A percentile compares a stretch with the other conserved stretches of the same genome.
These are phyloP conservation scores for Haliclona indistincta DNA, from an alignment of 37 sponge, comb jelly and placozoan species.

Conservation along the genomic window DNA sequence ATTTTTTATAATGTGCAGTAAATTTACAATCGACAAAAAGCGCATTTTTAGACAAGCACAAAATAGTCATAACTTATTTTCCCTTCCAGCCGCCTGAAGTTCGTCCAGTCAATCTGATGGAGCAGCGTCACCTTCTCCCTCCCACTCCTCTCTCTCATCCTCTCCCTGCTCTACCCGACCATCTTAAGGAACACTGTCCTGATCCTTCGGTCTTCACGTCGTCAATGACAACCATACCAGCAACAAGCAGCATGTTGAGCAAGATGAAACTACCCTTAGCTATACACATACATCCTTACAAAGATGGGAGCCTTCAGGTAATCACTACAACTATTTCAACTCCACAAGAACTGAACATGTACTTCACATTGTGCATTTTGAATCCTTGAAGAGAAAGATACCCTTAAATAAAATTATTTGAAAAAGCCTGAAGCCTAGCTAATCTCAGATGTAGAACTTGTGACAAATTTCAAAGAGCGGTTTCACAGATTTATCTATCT, in stretches of 20 bases:
- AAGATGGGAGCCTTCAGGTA: conserved; percentile 59
- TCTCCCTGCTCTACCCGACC: conserved; percentile 33
- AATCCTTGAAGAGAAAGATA: too few relatives aligned
- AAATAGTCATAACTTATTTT: too few relatives aligned
- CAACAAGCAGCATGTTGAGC: conserved; percentile 70
- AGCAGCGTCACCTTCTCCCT: conserved; percentile 70
- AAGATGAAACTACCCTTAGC: conserved; percentile 92
- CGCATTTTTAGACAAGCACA: too few relatives aligned
- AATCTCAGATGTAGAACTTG: not conserved
- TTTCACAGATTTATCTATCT: not conserved
- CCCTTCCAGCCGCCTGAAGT: conserved; percentile 35
- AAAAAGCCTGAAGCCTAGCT: too few relatives aligned
- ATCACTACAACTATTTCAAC: conserved; percentile 6
- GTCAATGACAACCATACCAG: conserved; percentile 87
- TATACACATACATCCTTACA: conserved; percentile 92
- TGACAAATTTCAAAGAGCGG: too few relatives aligned
- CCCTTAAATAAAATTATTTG: too few relatives aligned
- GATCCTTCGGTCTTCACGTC: conserved; percentile 78
- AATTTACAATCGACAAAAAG: too few relatives aligned
- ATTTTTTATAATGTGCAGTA: too few relatives aligned
- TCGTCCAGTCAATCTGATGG: conserved; percentile 74
- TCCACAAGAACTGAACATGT: not conserved
- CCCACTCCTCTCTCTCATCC: conserved; percentile 39
- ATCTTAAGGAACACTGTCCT: conserved; percentile 27
- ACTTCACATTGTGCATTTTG: not conserved